These are phyloP conservation scores for Sebastes iracundus DNA, from an alignment of 2,797 vertebrate species.

Conservation along the genomic window DNA sequence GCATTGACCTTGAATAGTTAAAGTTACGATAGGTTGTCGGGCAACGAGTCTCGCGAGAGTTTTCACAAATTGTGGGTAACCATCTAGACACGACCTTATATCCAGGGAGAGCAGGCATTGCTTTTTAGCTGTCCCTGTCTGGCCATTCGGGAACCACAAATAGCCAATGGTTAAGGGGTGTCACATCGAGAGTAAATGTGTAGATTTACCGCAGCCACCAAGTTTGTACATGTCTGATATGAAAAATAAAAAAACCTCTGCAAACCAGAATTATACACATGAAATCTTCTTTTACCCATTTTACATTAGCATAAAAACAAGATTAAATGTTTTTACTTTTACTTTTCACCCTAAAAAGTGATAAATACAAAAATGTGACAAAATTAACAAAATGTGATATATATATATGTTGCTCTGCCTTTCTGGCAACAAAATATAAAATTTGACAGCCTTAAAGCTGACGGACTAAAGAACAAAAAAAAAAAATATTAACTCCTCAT, in stretches of 20 bases:
- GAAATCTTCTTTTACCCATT: slow-evolving; percentile 27
- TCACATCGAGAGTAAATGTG: slow-evolving; percentile 7
- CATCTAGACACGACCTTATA: background rate
- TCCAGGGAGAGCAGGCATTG: slow-evolving; percentile 54
- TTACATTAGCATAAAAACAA: slow-evolving; percentile 38
- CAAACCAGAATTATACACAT: slow-evolving; percentile 54
- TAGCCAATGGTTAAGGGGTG: slow-evolving; percentile 1
- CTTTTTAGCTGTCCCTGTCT: slow-evolving; percentile 41
- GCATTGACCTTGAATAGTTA: background rate
- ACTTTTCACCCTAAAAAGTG: slow-evolving; percentile 7
- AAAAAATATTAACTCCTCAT: background rate
- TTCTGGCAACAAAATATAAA: slow-evolving; percentile 50
- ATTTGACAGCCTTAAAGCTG: slow-evolving; percentile 12
- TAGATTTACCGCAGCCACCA: slow-evolving; percentile 30
- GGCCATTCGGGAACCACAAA: background rate
- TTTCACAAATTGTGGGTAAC: background rate
- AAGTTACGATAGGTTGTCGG: background rate
- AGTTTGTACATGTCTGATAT: slow-evolving; percentile 39
- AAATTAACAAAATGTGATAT: slow-evolving; percentile 25
- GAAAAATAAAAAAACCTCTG: slow-evolving; percentile 25
- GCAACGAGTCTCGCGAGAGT: background rate
- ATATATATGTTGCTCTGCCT: slow-evolving; percentile 40
- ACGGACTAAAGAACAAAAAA: background rate
- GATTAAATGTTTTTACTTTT: slow-evolving; percentile 8
- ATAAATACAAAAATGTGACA: slow-evolving; percentile 38